Percentiles rank a stretch among this genome's conserved stretches.
Evolutionary conservation across 2,797 vertebrate genomes (phyloP).

Genomic region (Sus cebifrons): DNA sequence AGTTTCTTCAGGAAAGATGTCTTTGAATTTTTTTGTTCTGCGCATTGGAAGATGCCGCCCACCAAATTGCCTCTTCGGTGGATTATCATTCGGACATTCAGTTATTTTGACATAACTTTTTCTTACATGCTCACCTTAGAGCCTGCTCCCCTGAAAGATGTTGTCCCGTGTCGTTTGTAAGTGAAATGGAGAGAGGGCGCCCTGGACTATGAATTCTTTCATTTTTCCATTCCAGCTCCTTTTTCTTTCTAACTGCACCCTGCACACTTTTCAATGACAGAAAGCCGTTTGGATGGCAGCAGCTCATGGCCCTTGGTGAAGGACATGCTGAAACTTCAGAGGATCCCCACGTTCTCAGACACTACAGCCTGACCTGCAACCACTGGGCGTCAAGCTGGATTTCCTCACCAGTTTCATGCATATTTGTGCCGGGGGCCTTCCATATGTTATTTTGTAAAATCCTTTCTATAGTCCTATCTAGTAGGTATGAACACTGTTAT

Average conservation of each 20-base stretch:
- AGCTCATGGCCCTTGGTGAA: not conserved
- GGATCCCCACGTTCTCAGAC: not conserved
- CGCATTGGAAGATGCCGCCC: not conserved
- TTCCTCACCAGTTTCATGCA: not conserved
- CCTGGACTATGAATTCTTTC: not conserved
- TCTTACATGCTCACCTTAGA: not conserved
- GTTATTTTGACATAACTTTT: not conserved
- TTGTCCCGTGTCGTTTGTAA: not conserved
- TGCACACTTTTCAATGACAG: not conserved
- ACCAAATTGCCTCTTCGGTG: not conserved
- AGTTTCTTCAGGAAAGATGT: not conserved
- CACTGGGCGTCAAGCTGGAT: not conserved
- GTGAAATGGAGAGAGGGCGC: not conserved
- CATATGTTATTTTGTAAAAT: not conserved
- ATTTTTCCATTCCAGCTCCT: not conserved
- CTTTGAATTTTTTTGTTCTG: not conserved
- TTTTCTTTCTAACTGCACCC: not conserved
- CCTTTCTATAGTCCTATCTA: not conserved
- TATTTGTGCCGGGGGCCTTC: not conserved
- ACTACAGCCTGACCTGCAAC: not conserved
- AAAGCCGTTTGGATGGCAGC: not conserved
- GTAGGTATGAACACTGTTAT: not conserved
- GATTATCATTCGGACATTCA: not conserved
- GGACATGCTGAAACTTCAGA: not conserved
- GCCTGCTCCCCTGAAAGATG: not conserved